Evolutionary conservation across 2,888 invertebrate genomes (phyloP).

Genomic region (Capitulum mitella): DNA sequence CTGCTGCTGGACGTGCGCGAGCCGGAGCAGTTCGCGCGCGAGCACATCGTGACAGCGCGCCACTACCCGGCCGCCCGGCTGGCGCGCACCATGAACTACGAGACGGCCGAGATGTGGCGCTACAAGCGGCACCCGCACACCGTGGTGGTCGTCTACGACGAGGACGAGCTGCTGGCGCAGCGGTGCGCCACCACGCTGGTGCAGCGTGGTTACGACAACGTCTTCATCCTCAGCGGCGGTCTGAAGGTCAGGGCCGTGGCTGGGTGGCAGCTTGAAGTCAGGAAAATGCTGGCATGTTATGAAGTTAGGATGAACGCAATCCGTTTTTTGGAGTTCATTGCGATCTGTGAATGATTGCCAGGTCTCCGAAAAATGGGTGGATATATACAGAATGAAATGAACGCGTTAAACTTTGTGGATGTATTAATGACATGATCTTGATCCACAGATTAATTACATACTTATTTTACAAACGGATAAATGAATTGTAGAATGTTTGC

Average conservation of each 20-base stretch:
- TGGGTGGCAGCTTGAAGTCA: no score
- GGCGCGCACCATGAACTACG: conserved; percentile 45
- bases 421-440: no score
- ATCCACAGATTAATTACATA: no score
- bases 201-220: conserved; percentile 48
- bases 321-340: no score
- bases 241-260: conserved; percentile 30
- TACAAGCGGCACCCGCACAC: conserved; percentile 43
- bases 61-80: conserved; percentile 45
- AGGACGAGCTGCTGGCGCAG: conserved; percentile 45
- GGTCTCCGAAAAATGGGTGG: no score
- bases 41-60: conserved; percentile 45
- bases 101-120: conserved; percentile 40
- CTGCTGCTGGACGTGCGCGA: conserved; percentile 46
- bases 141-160: conserved; percentile 48
- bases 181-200: conserved; percentile 45
- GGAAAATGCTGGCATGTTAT: not conserved
- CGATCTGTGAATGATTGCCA: no score
- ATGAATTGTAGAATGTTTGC: not conserved
- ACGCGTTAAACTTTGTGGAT: no score
- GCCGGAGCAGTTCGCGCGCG: conserved; percentile 42
- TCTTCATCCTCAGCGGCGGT: conserved; percentile 49
- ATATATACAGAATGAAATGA: no score
- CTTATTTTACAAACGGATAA: not conserved
- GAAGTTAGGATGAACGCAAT: not conserved